Base-by-base conservation (phyloP, 2,113 vertebrate genomes). In the Anseranas semipalmata region DNA sequence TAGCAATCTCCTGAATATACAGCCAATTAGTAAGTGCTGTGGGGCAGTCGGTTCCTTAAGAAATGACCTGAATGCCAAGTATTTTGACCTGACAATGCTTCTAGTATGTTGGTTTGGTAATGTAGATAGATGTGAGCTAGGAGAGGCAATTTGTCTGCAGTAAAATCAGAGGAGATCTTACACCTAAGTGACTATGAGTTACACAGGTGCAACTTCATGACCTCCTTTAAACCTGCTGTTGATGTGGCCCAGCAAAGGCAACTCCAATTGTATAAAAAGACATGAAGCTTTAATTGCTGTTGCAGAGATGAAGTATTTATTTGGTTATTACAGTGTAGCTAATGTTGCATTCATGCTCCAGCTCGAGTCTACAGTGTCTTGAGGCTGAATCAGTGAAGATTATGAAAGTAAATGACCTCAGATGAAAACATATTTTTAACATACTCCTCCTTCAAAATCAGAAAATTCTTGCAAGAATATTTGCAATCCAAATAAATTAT, bases 401-500 rank as follows among this genome's bases (percentile, higher is more conserved):
- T 79, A 72, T 90, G 71, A 88, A 80, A 92, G 94, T 71, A 63
- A 72, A 85, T 77, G 2, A 89, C 63, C 86, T 83, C 66, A 30
- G 58, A 80, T 87, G 48, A 91, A 91, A 80, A 56, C 15, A 0
- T 62, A 66, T 62, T 96, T 97, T 92, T 81, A 87, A 71, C 39
- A 68, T 20, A 62, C 18, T 86, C 55, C 70, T 78, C 33, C 73
- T 95, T 84, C 76, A 90, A 62, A 95, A 90, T 60, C 46, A 62
- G 32, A 78, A 85, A 62, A 94, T 60, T 84, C 80, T 89, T 94
- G 62, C 53, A 58, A 3, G 10, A 68, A 89, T 50, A 50, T 96
- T 84, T 82, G 53, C 81, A 58, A 85, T 92, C 83, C 79, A 95
- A 96, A 90, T 53, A 87, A 91, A 37, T 73, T 87, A 89, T 70